Evolutionary conservation across 2,888 invertebrate species (phyloP).

Genomic region (Ornithoptera alexandrae): DNA sequence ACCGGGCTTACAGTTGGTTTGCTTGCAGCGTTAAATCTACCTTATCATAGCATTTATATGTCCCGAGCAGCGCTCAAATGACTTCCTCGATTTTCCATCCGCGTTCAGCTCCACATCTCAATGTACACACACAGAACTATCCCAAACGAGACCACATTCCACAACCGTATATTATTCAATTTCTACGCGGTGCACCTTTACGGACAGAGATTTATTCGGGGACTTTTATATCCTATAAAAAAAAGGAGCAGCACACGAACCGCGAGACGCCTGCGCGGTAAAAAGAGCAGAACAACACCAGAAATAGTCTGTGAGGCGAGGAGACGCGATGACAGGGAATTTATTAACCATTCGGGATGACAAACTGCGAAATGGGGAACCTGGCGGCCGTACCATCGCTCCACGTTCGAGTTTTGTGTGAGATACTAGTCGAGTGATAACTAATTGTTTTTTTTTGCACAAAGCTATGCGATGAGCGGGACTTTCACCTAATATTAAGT

Average conservation of each 20-base stretch:
- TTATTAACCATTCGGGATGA: slow-evolving; percentile 76
- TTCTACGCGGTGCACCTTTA: slow-evolving; percentile 34
- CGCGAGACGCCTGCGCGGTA: slow-evolving; percentile 27
- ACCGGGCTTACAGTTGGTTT: too few relatives aligned
- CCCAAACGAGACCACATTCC: slow-evolving; percentile 27
- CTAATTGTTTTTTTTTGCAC: too few relatives aligned
- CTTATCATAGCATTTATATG: too few relatives aligned
- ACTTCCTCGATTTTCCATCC: neutral
- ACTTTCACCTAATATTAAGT: too few relatives aligned
- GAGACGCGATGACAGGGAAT: slow-evolving; percentile 71
- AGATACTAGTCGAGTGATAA: slow-evolving; percentile 6
- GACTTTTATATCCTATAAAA: slow-evolving; percentile 34
- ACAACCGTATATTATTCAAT: slow-evolving; percentile 33
- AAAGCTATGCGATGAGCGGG: too few relatives aligned
- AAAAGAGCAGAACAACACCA: slow-evolving; percentile 39
- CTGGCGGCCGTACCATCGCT: slow-evolving; percentile 38
- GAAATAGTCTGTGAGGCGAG: slow-evolving; percentile 62
- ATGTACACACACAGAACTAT: slow-evolving; percentile 18
- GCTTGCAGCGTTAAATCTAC: too few relatives aligned
- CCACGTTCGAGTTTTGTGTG: slow-evolving; percentile 26
- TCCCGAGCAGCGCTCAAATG: neutral
- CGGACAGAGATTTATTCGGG: slow-evolving; percentile 37
- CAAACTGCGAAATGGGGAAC: slow-evolving; percentile 63
- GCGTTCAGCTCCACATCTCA: slow-evolving; percentile 8
- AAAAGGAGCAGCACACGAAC: slow-evolving; percentile 28